Conservation (phyloP, 2,888 invertebrate species). For the Synanthedon myopaeformis region DNA sequence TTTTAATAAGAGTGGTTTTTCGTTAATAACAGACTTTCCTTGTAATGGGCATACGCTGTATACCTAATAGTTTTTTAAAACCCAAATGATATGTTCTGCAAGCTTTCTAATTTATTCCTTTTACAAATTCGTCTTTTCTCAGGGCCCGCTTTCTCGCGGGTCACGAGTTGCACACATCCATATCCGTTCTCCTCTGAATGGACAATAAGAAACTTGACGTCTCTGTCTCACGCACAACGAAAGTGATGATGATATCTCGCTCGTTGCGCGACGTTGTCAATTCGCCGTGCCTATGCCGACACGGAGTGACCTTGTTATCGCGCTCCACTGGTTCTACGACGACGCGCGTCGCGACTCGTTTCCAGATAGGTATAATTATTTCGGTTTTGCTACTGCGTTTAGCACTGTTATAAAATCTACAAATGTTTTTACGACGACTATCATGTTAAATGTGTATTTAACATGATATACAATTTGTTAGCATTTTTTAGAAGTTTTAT, state of each 20-base stretch:
- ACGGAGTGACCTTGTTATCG: conserved; percentile 53
- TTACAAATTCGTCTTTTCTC: conserved; percentile 45
- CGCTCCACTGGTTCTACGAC: conserved; percentile 23
- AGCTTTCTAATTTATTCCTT: conserved; percentile 55
- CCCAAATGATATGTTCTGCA: neutral
- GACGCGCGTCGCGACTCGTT: neutral
- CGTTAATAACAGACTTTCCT: too few species aligned
- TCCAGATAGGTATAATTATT: conserved; percentile 35
- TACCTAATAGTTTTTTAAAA: too few species aligned
- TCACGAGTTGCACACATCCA: conserved; percentile 53
- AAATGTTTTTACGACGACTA: too few species aligned
- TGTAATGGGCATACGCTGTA: too few species aligned
- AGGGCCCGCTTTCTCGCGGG: conserved; percentile 58
- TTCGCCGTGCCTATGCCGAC: conserved; percentile 22
- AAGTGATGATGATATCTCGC: conserved; percentile 20
- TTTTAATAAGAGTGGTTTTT: too few species aligned
- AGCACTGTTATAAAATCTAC: too few species aligned
- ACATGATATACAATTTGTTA: too few species aligned
- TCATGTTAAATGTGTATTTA: too few species aligned
- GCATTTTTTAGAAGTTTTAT: too few species aligned
- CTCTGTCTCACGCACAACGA: conserved; percentile 22
- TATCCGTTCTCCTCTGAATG: conserved; percentile 62
- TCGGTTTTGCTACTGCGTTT: conserved; percentile 19
- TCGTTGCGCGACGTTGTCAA: conserved; percentile 48
- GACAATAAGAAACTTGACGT: conserved; percentile 44